Percentiles rank a stretch among this genome's conserved stretches.
These are phyloP conservation scores for Congeria kusceri DNA, from an alignment of 2,888 invertebrate genomes.

Conservation along the genomic window DNA sequence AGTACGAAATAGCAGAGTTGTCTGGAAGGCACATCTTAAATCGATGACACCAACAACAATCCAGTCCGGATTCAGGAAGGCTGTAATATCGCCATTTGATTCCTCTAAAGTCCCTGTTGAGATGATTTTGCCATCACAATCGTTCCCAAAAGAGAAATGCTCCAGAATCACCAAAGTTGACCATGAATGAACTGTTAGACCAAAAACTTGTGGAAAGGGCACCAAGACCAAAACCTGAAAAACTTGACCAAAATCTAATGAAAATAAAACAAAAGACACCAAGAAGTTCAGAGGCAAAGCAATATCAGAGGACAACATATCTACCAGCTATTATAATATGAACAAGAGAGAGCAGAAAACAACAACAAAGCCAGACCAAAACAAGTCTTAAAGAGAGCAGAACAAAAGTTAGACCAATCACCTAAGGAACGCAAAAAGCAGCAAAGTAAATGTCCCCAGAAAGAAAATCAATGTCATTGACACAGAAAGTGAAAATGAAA, in stretches of 20 bases:
- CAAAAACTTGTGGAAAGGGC: neutral
- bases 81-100: conserved; percentile 23
- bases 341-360: too few species aligned
- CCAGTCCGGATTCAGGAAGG: conserved; percentile 13
- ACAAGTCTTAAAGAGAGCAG: too few species aligned
- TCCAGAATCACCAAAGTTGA: neutral
- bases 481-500: neutral
- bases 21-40: conserved; percentile 2
- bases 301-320: too few species aligned
- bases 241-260: neutral
- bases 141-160: conserved; percentile 7
- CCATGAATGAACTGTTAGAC: neutral
- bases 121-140: conserved; percentile 3
- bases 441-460: neutral
- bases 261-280: neutral
- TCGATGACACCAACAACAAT: conserved; percentile 15
- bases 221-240: neutral
- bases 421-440: neutral
- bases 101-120: neutral
- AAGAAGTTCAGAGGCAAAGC: too few species aligned
- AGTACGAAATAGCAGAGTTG: conserved; percentile 19
- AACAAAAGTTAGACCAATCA: too few species aligned
- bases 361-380: too few species aligned
- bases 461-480: neutral
- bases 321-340: too few species aligned